Evolutionary conservation across 2,113 vertebrate species (phyloP).

Genomic region (Galemys pyrenaicus): DNA sequence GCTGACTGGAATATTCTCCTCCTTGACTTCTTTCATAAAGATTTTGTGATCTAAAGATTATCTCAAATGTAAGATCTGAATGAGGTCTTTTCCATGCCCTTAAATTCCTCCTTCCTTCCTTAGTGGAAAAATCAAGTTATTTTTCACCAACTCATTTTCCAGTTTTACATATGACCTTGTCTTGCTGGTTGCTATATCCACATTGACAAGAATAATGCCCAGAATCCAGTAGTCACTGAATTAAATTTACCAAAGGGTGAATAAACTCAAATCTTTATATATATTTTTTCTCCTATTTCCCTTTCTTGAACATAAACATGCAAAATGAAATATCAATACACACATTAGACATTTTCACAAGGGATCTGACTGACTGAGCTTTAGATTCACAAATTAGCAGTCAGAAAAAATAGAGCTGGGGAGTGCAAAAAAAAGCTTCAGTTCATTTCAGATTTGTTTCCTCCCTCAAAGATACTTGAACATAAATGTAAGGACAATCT

Average conservation of each 20-base stretch:
- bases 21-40: background rate
- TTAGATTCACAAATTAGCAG: background rate
- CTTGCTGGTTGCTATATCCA: background rate
- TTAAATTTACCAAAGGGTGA: background rate
- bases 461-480: background rate
- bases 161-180: background rate
- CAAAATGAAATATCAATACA: constrained; percentile 22
- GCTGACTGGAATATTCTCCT: background rate
- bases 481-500: background rate
- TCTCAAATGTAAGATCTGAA: background rate
- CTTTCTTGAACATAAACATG: constrained; percentile 1
- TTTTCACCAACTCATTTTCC: background rate
- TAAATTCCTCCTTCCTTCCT: background rate
- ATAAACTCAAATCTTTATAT: background rate
- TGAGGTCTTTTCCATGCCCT: background rate
- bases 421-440: background rate
- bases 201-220: background rate
- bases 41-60: background rate
- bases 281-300: background rate
- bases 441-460: background rate
- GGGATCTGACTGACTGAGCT: background rate
- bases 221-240: background rate
- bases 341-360: background rate
- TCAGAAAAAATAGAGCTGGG: background rate
- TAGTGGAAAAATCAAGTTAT: background rate